Base-by-base conservation (phyloP, 2,797 vertebrate genomes). In the Aeoliscus strigatus region DNA sequence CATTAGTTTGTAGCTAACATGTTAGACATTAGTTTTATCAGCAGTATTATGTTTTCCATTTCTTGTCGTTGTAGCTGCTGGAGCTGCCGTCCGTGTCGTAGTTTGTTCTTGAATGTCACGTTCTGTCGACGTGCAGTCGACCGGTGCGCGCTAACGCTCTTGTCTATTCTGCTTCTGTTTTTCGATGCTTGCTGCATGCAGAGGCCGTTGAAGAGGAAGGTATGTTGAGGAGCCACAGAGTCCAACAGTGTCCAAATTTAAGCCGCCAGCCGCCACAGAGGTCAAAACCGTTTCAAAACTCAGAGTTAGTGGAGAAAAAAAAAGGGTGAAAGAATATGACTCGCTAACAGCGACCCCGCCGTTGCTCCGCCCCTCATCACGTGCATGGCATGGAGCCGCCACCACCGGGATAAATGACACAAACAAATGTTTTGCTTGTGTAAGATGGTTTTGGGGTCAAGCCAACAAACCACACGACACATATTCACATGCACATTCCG, bases 171-270 rank as follows among this genome's bases (percentile, higher is more conserved):
- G 81, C 82, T 84, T 61, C 71, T 77, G 62, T 75, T 80, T 81
- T 77, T 23, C 41, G 56, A 77, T 77, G 82, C 82, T 87, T 85
- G 81, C 82, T 88, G 84, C 87, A 90, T 88, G 86, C 85, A 87
- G 84, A 87, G 49, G 76, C 76, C 70, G 47, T 73, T 78, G 82
- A 87, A 80, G 86, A 89, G 80, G 82, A 87, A 87, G 86, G 83
- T 88, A 87, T 70, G 85, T 87, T 74, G 61, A 75, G n/a, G n/a
- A n/a, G n/a, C n/a, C n/a, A n/a, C n/a, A n/a, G n/a, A n/a, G n/a
- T n/a, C n/a, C n/a, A n/a, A n/a, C n/a, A n/a, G n/a, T n/a, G n/a
- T 67, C 31, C 39, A 51, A 46, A 48, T 57, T 55, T 23, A 39
- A 11, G n/a, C 1, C 4, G n/a, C n/a, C n/a, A n/a, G n/a, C n/a